These are phyloP conservation scores for Oxystoma pomonae DNA, from an alignment of 2,888 invertebrate genomes.

Conservation along the genomic window DNA sequence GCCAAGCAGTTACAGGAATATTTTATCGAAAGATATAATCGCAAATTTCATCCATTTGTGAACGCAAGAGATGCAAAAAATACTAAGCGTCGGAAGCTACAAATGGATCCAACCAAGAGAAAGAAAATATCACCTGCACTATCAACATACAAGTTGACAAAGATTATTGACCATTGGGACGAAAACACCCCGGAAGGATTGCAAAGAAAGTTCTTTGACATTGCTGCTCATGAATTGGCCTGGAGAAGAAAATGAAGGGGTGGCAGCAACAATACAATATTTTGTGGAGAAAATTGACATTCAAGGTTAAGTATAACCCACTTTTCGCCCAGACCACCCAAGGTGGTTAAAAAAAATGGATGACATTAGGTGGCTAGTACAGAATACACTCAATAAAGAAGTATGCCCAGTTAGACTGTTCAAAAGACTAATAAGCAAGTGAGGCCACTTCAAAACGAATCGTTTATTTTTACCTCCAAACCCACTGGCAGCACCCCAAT, in stretches of 20 bases:
- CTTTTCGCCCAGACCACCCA: background rate
- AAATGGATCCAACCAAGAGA: too few species aligned
- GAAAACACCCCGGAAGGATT: too few species aligned
- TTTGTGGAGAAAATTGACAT: background rate
- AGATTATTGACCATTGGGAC: too few species aligned
- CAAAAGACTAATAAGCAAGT: slow-evolving; percentile 1
- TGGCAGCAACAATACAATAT: background rate
- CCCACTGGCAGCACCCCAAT: slow-evolving; percentile 1
- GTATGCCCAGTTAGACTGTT: too few species aligned
- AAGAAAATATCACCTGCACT: too few species aligned
- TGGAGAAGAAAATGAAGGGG: background rate
- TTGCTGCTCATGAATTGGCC: too few species aligned
- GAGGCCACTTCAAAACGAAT: background rate
- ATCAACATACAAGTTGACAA: too few species aligned
- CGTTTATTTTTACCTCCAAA: background rate
- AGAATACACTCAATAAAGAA: background rate
- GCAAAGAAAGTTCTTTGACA: background rate
- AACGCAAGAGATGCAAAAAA: too few species aligned
- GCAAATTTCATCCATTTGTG: too few species aligned
- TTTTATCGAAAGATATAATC: too few species aligned
- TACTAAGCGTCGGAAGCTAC: too few species aligned
- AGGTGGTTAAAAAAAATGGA: background rate
- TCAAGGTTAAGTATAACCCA: background rate
- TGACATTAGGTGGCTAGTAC: background rate
- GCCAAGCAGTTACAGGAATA: too few species aligned